Percentiles rank a stretch among this genome's conserved stretches.
phyloP scores from a whole-genome alignment of 1,140 invertebrate species.

The Chrysomallon squamiferum region DNA sequence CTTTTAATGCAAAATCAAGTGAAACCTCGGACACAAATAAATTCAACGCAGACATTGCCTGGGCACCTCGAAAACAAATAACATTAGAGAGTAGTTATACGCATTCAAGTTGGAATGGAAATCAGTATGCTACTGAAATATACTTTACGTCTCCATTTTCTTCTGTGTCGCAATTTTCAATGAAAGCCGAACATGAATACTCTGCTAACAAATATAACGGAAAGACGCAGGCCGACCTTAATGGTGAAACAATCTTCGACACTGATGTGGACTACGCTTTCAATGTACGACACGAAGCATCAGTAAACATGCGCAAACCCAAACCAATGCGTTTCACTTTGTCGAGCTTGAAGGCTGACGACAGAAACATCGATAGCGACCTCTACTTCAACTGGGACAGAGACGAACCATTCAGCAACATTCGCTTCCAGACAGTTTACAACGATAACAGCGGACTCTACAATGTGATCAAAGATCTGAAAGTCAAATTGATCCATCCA shows the following conservation, averaged over 20 bases:
- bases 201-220: neutral
- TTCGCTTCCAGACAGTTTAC: slow-evolving; percentile 7
- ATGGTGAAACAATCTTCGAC: slow-evolving; percentile 29
- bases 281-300: slow-evolving; percentile 25
- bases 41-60: slow-evolving; percentile 18
- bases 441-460: slow-evolving; percentile 2
- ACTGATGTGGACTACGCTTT: slow-evolving; percentile 36
- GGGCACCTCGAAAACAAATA: slow-evolving; percentile 8
- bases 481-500: slow-evolving; percentile 8
- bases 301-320: slow-evolving; percentile 22
- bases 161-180: neutral
- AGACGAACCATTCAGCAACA: slow-evolving; percentile 21
- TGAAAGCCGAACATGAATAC: neutral
- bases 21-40: too few relatives aligned
- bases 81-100: neutral
- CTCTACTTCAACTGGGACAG: slow-evolving; percentile 35
- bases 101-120: neutral
- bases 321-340: slow-evolving; percentile 18
- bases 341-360: neutral
- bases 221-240: slow-evolving; percentile 4
- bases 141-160: slow-evolving; percentile 31
- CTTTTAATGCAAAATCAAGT: too few relatives aligned
- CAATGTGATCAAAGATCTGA: slow-evolving; percentile 4
- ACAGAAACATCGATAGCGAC: slow-evolving; percentile 4
- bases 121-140: slow-evolving; percentile 1